These are phyloP conservation scores for Lasioglossum calceatum DNA, from an alignment of 2,888 invertebrate species.

Conservation along the genomic window DNA sequence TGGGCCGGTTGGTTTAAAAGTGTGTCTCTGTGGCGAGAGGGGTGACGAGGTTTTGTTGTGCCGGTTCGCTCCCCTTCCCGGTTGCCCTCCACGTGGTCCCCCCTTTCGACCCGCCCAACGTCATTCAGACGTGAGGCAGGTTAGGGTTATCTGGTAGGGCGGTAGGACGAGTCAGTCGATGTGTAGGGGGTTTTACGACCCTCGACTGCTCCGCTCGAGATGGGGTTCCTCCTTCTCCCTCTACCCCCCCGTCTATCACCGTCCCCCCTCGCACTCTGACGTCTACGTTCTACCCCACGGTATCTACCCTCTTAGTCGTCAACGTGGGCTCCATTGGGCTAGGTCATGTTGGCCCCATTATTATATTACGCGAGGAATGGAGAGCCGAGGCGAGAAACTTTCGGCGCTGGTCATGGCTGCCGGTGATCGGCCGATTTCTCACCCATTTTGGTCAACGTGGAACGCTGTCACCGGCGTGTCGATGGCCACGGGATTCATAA, in stretches of 20 bases:
- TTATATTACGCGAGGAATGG: slow-evolving; percentile 69
- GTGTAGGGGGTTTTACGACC: slow-evolving; percentile 79
- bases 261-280: slow-evolving; percentile 16
- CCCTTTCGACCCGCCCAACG: slow-evolving; percentile 71
- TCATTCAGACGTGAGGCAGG: slow-evolving; percentile 77
- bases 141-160: slow-evolving; percentile 77
- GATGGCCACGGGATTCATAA: background rate
- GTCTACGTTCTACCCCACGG: slow-evolving; percentile 43
- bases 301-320: slow-evolving; percentile 50
- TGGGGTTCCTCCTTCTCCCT: slow-evolving; percentile 54
- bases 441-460: background rate
- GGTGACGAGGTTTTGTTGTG: slow-evolving; percentile 66
- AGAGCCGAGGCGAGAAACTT: slow-evolving; percentile 18
- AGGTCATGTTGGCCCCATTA: slow-evolving; percentile 75
- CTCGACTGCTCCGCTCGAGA: slow-evolving; percentile 71
- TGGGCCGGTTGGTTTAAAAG: slow-evolving; percentile 68
- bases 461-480: background rate
- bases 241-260: slow-evolving; percentile 18
- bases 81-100: slow-evolving; percentile 41
- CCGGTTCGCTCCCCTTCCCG: slow-evolving; percentile 38
- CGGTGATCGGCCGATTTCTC: background rate
- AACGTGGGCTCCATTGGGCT: slow-evolving; percentile 69
- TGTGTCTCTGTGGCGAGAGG: slow-evolving; percentile 81
- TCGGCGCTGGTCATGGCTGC: slow-evolving; percentile 31
- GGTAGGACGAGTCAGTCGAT: slow-evolving; percentile 67